These are phyloP conservation scores for Amphimedon queenslandica DNA, from an alignment of 37 sponge, comb jelly and placozoan genomes.

Conservation along the genomic window DNA sequence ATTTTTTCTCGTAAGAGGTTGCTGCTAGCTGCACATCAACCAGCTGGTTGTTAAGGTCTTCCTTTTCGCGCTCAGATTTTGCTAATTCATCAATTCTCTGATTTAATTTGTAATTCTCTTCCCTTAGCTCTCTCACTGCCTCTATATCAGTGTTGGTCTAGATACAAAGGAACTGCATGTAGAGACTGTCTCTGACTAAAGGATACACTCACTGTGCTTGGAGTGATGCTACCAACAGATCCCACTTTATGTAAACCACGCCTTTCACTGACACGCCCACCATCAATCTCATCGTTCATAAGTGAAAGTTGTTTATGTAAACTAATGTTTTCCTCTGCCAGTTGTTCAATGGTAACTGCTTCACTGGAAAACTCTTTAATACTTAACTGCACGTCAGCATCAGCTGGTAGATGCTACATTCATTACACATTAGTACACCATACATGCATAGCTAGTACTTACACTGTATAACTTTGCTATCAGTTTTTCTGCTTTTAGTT, in stretches of 20 bases:
- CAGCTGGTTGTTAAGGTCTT: neutral
- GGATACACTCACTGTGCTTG: too few relatives aligned
- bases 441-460: too few relatives aligned
- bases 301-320: neutral
- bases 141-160: neutral
- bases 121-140: neutral
- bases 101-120: neutral
- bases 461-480: slow-evolving; percentile 31
- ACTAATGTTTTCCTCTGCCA: slow-evolving; percentile 7
- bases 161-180: too few relatives aligned
- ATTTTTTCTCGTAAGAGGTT: neutral
- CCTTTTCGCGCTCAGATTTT: neutral
- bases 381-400: slow-evolving; percentile 4
- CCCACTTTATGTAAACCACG: too few relatives aligned
- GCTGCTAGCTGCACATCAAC: neutral
- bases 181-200: too few relatives aligned
- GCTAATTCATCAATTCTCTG: neutral
- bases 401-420: slow-evolving; percentile 40
- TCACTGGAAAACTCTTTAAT: slow-evolving; percentile 1
- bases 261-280: too few relatives aligned
- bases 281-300: neutral
- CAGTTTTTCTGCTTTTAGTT: slow-evolving; percentile 45
- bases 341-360: neutral
- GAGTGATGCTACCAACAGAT: too few relatives aligned
- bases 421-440: too few relatives aligned